Percentiles rank a stretch among this genome's conserved stretches.
Evolutionary conservation across 2,797 vertebrate species (phyloP).

Genomic region (Myotis vivesi): DNA sequence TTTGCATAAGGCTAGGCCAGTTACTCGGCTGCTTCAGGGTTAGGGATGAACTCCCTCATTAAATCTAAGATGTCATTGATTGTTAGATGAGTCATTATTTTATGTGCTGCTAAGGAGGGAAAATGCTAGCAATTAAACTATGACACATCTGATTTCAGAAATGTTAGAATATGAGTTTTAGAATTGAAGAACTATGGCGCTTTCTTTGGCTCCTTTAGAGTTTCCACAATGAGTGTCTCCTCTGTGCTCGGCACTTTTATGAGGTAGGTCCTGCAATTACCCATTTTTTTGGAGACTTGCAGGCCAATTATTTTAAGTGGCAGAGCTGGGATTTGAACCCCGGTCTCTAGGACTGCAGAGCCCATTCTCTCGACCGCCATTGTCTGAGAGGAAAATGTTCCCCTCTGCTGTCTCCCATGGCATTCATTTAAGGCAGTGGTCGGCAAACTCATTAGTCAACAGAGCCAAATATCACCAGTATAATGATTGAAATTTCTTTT

Average conservation of each 20-base stretch:
- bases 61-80: not conserved
- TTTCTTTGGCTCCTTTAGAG: not conserved
- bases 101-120: not conserved
- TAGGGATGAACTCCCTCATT: not conserved
- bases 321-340: not conserved
- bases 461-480: too few species aligned
- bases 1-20: not conserved
- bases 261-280: not conserved
- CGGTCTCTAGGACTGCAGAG: not conserved
- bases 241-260: not conserved
- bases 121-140: not conserved
- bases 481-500: too few species aligned
- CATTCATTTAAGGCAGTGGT: not conserved
- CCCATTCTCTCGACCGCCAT: not conserved
- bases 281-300: not conserved
- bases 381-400: not conserved
- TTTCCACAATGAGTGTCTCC: not conserved
- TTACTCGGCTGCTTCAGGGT: not conserved
- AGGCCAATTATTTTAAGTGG: not conserved
- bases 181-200: not conserved
- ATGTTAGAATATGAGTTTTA: not conserved
- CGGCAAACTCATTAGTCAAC: too few species aligned
- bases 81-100: not conserved
- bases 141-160: not conserved
- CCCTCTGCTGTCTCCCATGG: not conserved